Evolutionary conservation across 2,888 invertebrate species (phyloP), one percentile per base, ranked within the genome.

Genomic region (Crossocerus cetratus): DNA sequence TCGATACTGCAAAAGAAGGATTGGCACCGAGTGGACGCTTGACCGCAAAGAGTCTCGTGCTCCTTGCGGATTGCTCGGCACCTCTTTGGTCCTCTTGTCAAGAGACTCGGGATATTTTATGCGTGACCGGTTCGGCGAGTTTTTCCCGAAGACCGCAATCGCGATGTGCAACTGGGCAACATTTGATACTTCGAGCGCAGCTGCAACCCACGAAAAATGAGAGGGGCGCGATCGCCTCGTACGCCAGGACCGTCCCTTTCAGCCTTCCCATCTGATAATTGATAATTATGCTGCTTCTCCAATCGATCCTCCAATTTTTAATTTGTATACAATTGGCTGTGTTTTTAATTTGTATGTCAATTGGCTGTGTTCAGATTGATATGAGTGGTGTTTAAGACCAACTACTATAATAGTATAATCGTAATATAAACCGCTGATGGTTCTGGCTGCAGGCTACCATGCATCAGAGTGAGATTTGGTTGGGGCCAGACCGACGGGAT

Each of bases 71-170:
- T 55, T 49, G 49, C 49, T 45, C 43, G 62, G 72, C 69, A 59
- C 72, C 65, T 54, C 73, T 69, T 72, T 69, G 75, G 49, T 59
- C 61, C 68, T 81, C 76, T 58, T 67, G 72, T 77, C 80, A 73
- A 65, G 69, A 66, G 66, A 71, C 72, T 65, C 74, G 68, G 67
- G 55, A 76, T 75, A 80, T 82, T 78, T 82, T 73, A 82, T 76
- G 77, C 79, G 59, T 75, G 74, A 81, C 83, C 81, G 79, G 81
- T 81, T 62, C 56, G 61, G 60, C 82, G 67, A 79, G 77, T 77
- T 80, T 84, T 80, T 79, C 76, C 74, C 73, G 65, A 74, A 75
- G 76, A 84, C 86, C 86, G 76, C 86, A 85, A 80, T 76, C 73
- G 70, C 73, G 77, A 74, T 68, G 80, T 66, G 66, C 72, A 70